Evolutionary conservation across 2,888 invertebrate species (phyloP).

Genomic region (Sicus ferrugineus): DNA sequence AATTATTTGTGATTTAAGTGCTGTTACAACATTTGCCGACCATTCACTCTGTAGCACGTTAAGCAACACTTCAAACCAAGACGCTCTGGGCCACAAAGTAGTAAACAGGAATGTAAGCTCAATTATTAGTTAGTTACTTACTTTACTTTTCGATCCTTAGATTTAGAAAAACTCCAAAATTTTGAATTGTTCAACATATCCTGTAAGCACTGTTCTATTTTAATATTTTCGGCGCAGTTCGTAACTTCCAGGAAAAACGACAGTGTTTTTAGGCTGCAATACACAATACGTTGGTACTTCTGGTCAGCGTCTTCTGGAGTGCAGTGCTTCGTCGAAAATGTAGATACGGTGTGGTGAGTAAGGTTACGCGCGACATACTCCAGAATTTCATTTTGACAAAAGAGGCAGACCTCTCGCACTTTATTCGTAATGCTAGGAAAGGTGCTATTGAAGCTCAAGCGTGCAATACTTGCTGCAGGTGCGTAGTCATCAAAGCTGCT

Average conservation of each 20-base stretch:
- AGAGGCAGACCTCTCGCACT: slow-evolving; percentile 78
- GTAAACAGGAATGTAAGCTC: background rate
- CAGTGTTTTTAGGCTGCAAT: slow-evolving; percentile 73
- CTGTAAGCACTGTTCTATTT: slow-evolving; percentile 60
- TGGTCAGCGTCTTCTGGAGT: slow-evolving; percentile 74
- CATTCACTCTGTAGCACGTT: slow-evolving; percentile 69
- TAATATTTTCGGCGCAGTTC: slow-evolving; percentile 53
- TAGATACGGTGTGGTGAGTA: slow-evolving; percentile 69
- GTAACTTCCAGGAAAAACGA: slow-evolving; percentile 71
- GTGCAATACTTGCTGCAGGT: slow-evolving; percentile 80
- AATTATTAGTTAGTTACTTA: slow-evolving; percentile 39
- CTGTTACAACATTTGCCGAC: slow-evolving; percentile 66
- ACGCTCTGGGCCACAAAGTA: slow-evolving; percentile 60
- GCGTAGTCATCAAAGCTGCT: slow-evolving; percentile 87
- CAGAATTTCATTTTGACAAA: slow-evolving; percentile 84
- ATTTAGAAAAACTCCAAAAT: slow-evolving; percentile 78
- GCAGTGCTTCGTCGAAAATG: slow-evolving; percentile 67
- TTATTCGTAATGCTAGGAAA: slow-evolving; percentile 79
- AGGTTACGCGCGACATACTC: slow-evolving; percentile 77
- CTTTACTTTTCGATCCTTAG: slow-evolving; percentile 66
- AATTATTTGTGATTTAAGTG: slow-evolving; percentile 68
- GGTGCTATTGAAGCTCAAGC: slow-evolving; percentile 73
- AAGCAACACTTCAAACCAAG: slow-evolving; percentile 76
- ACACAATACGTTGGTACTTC: slow-evolving; percentile 73
- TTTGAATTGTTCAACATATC: slow-evolving; percentile 69